These are phyloP conservation scores for Asbolus verrucosus DNA, from an alignment of 1,140 invertebrate genomes.

Conservation along the genomic window DNA sequence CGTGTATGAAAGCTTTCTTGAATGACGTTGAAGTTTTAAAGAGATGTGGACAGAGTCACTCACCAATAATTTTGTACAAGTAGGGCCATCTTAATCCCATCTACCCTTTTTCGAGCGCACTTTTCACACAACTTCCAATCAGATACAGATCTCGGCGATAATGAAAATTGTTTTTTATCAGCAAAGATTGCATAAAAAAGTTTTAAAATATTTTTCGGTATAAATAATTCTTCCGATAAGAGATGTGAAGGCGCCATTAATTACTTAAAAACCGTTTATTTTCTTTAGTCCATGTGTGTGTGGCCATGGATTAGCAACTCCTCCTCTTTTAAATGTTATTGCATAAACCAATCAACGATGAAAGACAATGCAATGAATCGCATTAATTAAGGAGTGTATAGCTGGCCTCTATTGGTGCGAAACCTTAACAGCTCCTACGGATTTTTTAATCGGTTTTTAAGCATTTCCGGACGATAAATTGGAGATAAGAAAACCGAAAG, in stretches of 20 bases:
- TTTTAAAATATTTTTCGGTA: constrained; percentile 13
- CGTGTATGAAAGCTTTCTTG: too few relatives aligned
- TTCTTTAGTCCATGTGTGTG: constrained; percentile 38
- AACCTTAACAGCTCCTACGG: background rate
- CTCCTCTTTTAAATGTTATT: constrained; percentile 45
- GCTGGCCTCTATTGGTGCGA: constrained; percentile 37
- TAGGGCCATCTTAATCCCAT: background rate
- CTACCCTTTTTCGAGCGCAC: background rate
- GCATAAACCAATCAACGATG: constrained; percentile 49
- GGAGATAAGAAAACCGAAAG: constrained; percentile 1
- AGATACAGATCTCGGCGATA: background rate
- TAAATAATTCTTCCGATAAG: constrained; percentile 1
- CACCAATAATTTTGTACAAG: background rate
- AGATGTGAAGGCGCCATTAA: constrained; percentile 9
- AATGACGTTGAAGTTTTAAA: too few relatives aligned
- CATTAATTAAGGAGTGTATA: constrained; percentile 52
- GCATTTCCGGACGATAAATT: constrained; percentile 3
- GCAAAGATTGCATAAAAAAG: constrained; percentile 9
- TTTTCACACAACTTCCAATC: constrained; percentile 8
- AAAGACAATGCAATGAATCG: constrained; percentile 50
- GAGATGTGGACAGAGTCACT: background rate
- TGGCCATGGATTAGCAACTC: constrained; percentile 48
- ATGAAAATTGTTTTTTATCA: constrained; percentile 13
- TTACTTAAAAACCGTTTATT: constrained; percentile 22
- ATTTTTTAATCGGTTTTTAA: background rate